A percentile compares a stretch with the other conserved stretches of the same genome.
These are phyloP conservation scores for Chromis chromis DNA, from an alignment of 2,797 vertebrate genomes.

Conservation along the genomic window DNA sequence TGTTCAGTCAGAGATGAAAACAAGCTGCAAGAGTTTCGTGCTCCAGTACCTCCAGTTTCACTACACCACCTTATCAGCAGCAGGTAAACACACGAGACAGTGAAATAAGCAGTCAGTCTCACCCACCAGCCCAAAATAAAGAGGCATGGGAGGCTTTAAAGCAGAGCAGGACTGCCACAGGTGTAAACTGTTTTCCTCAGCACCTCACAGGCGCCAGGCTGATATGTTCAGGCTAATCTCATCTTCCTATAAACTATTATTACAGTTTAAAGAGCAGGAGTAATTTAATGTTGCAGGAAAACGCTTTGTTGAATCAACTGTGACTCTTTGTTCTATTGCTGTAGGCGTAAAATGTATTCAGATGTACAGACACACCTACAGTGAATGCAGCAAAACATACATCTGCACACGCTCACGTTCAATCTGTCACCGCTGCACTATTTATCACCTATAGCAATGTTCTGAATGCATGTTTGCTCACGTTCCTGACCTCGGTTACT, in stretches of 20 bases:
- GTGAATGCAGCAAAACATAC: neutral
- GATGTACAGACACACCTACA: conserved; percentile 13
- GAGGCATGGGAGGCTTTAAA: conserved; percentile 17
- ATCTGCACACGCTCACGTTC: neutral
- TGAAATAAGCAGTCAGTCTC: conserved; percentile 25
- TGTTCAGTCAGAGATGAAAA: neutral
- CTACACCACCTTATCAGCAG: conserved; percentile 18
- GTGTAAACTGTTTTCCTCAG: conserved; percentile 48
- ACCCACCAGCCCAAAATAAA: conserved; percentile 18
- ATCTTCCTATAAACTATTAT: conserved; percentile 58
- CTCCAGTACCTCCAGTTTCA: conserved; percentile 37
- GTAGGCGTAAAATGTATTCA: neutral
- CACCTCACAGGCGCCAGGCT: conserved; percentile 49
- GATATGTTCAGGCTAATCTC: conserved; percentile 46
- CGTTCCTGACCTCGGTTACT: neutral
- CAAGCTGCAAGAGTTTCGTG: conserved; percentile 33
- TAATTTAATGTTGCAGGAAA: conserved; percentile 41
- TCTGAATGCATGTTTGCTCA: conserved; percentile 17
- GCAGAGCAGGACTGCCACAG: conserved; percentile 18
- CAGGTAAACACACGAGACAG: conserved; percentile 41
- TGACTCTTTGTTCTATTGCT: conserved; percentile 29
- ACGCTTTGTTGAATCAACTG: conserved; percentile 32
- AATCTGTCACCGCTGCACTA: neutral
- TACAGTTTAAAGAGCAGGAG: conserved; percentile 33
- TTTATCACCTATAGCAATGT: conserved; percentile 2